These are phyloP conservation scores for Okapia johnstoni DNA, from an alignment of 2,113 vertebrate species.

Conservation along the genomic window DNA sequence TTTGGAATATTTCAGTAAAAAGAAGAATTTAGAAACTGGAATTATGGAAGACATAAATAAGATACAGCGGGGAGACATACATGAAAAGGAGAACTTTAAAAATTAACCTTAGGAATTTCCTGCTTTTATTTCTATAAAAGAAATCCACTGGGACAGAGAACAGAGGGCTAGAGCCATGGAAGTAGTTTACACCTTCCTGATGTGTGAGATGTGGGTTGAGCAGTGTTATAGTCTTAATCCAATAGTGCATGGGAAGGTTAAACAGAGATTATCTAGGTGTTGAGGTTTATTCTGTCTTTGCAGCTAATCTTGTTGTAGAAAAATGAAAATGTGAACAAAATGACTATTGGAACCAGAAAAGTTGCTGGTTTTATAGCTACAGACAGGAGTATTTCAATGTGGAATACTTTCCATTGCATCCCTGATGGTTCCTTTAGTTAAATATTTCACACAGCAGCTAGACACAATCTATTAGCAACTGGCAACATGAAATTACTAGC, in stretches of 20 bases:
- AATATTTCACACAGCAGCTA: background rate
- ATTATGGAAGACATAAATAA: background rate
- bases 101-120: background rate
- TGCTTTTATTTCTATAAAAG: background rate
- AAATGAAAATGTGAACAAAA: background rate
- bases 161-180: background rate
- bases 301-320: background rate
- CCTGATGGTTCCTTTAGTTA: background rate
- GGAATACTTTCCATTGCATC: background rate
- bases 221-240: background rate
- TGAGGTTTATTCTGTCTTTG: background rate
- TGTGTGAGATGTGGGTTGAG: background rate
- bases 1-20: background rate
- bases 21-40: background rate
- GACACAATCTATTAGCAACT: background rate
- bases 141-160: background rate
- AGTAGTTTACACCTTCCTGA: accelerated
- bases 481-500: background rate
- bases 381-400: background rate
- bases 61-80: background rate
- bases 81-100: background rate
- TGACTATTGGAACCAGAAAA: background rate
- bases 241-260: background rate
- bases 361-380: background rate
- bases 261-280: background rate